These are phyloP conservation scores for Hyposmocoma kahamanoa DNA, from an alignment of 1,140 invertebrate species.

Conservation along the genomic window DNA sequence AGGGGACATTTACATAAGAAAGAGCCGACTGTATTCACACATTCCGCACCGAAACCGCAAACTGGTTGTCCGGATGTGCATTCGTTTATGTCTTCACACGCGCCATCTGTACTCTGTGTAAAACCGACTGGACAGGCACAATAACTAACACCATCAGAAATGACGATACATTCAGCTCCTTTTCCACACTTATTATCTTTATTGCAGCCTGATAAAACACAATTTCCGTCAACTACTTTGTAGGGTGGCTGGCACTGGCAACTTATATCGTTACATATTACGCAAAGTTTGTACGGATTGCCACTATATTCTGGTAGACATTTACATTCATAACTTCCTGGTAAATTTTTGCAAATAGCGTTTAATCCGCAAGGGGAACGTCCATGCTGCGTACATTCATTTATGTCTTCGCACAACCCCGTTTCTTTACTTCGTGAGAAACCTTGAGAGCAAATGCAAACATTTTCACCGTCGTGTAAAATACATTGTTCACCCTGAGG, in stretches of 20 bases:
- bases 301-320: conserved; percentile 90
- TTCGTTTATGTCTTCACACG: conserved; percentile 89
- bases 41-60: conserved; percentile 90
- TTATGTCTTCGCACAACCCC: conserved; percentile 87
- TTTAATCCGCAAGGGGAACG: conserved; percentile 88
- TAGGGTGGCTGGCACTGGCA: conserved; percentile 92
- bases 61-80: conserved; percentile 83
- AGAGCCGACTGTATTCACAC: conserved; percentile 85
- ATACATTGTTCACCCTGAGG: conserved; percentile 89
- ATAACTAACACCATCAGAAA: conserved; percentile 91
- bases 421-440: conserved; percentile 82
- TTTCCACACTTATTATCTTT: conserved; percentile 84
- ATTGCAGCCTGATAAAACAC: conserved; percentile 88
- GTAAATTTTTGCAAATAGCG: conserved; percentile 93
- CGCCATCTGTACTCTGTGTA: conserved; percentile 81
- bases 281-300: conserved; percentile 90
- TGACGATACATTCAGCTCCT: conserved; percentile 90
- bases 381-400: conserved; percentile 87
- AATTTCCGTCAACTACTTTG: conserved; percentile 86
- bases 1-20: conserved; percentile 87
- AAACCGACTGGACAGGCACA: conserved; percentile 91
- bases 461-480: conserved; percentile 82
- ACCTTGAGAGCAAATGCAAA: conserved; percentile 91
- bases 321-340: conserved; percentile 95
- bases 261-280: conserved; percentile 87